Evolutionary conservation across 2,113 vertebrate genomes (phyloP).

Genomic region (Colistium nudipinnis): DNA sequence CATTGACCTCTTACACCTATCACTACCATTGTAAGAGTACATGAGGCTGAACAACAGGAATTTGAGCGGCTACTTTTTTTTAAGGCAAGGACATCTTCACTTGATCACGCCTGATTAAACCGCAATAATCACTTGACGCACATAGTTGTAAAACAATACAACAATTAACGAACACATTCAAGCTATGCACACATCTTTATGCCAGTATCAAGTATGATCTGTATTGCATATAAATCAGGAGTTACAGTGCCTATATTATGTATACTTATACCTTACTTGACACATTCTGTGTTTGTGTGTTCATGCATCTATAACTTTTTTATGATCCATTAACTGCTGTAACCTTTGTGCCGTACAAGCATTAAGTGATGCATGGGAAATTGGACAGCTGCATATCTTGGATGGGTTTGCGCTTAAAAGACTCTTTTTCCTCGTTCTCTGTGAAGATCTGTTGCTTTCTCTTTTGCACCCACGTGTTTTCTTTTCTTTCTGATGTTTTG

Average conservation of each 20-base stretch:
- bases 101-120: too few species aligned
- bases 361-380: conserved; percentile 19
- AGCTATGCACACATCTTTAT: conserved; percentile 23
- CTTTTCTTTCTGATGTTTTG: conserved; percentile 32
- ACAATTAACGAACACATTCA: background rate
- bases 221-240: conserved; percentile 10
- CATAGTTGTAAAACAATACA: background rate
- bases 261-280: too few species aligned
- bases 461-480: conserved; percentile 4
- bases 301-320: background rate
- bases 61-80: background rate
- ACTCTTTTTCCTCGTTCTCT: conserved; percentile 16
- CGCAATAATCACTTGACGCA: background rate
- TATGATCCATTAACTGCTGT: conserved; percentile 16
- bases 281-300: background rate
- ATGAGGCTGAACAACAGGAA: background rate
- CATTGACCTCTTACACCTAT: background rate
- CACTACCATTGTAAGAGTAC: background rate
- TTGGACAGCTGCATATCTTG: conserved; percentile 32
- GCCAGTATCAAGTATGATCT: conserved; percentile 1
- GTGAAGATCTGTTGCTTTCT: conserved; percentile 34
- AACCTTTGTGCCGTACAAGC: conserved; percentile 8
- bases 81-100: background rate
- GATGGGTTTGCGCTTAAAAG: background rate
- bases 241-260: conserved; percentile 1